These are phyloP conservation scores for Antechinus flavipes DNA, from an alignment of 2,113 vertebrate species.

Conservation along the genomic window DNA sequence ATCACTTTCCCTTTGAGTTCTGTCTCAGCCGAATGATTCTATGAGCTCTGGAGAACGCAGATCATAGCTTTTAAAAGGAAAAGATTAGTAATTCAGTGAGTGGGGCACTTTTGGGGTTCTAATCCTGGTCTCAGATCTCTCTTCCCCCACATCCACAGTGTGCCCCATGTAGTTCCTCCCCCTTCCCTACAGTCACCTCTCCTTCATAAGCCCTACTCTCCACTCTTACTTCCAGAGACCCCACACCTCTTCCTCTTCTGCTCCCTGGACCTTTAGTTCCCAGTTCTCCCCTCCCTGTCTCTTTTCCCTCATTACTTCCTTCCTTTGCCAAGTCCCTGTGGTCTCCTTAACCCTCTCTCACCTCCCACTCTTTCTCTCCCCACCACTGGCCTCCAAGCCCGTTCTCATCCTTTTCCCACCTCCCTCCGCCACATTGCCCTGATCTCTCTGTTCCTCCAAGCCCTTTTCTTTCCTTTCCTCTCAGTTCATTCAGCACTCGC, in stretches of 20 bases:
- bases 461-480: background rate
- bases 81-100: background rate
- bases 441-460: background rate
- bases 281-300: background rate
- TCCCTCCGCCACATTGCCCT: background rate
- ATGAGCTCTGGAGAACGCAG: background rate
- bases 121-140: background rate
- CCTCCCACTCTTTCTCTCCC: background rate
- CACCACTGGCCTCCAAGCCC: background rate
- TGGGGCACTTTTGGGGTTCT: background rate
- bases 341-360: background rate
- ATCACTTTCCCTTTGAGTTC: background rate
- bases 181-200: background rate
- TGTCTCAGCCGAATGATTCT: background rate
- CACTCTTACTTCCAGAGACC: background rate
- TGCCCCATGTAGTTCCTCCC: background rate
- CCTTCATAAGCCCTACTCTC: background rate
- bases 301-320: background rate
- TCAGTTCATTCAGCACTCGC: background rate
- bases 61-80: background rate
- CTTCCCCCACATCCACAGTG: background rate
- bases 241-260: background rate
- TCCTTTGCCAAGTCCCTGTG: background rate
- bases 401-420: background rate
- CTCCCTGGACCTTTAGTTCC: background rate